Conservation (phyloP, 2,797 vertebrate species). For the Cheirogaleus major region DNA sequence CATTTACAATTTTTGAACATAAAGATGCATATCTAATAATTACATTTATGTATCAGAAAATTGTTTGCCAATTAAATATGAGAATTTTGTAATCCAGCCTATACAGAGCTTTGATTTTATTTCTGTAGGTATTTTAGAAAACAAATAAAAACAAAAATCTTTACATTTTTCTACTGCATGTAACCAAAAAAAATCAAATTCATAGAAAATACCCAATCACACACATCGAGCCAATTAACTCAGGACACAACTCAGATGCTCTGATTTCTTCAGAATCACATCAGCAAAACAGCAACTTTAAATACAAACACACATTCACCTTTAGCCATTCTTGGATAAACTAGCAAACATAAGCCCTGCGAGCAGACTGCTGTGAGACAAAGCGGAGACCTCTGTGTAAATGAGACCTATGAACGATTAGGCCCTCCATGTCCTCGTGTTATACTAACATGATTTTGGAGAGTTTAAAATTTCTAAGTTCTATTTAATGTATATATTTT, state of each 20-base stretch:
- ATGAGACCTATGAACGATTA: background rate
- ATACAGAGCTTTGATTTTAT: background rate
- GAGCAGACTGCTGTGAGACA: background rate
- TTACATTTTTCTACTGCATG: background rate
- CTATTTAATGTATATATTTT: background rate
- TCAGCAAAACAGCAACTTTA: background rate
- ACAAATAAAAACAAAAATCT: background rate
- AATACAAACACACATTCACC: background rate
- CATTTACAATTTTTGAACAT: background rate
- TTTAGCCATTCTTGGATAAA: background rate
- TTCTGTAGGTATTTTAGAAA: background rate
- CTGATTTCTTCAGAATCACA: background rate
- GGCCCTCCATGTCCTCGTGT: background rate
- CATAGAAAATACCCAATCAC: background rate
- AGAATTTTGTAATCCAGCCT: background rate
- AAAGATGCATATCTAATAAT: background rate
- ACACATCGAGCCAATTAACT: background rate
- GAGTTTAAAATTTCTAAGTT: background rate
- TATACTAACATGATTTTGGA: background rate
- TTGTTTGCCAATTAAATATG: background rate
- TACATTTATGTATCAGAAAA: background rate
- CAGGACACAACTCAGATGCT: background rate
- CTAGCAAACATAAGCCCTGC: background rate
- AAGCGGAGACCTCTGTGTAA: background rate
- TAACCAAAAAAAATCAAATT: background rate